A percentile compares a stretch with the other conserved stretches of the same genome.
phyloP scores from a whole-genome alignment of 2,797 vertebrate genomes.

The Pipistrellus nathusii region DNA sequence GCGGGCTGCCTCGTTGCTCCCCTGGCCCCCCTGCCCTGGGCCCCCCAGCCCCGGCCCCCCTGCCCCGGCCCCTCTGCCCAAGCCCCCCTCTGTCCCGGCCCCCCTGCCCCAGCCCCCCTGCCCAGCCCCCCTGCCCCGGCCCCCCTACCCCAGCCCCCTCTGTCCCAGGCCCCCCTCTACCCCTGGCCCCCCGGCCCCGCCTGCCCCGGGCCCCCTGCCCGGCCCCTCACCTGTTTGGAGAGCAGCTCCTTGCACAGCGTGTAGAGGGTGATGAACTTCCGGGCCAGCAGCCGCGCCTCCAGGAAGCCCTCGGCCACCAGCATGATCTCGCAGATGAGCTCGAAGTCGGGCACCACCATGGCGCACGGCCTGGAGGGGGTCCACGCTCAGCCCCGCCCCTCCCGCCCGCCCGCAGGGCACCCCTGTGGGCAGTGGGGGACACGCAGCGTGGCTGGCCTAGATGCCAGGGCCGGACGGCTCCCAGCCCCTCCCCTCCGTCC shows the following conservation, averaged over 20 bases:
- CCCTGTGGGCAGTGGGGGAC: background rate
- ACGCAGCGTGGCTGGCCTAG: background rate
- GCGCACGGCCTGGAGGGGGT: conserved; percentile 85
- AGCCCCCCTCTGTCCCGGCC: too few species aligned
- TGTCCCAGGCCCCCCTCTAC: too few species aligned
- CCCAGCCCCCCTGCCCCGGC: too few species aligned
- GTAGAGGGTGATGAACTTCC: conserved; percentile 90
- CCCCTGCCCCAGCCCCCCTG: too few species aligned
- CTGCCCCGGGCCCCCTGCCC: too few species aligned
- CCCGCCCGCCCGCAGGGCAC: rapidly evolving
- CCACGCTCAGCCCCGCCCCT: rapidly evolving
- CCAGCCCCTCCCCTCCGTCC: rapidly evolving
- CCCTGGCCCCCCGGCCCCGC: too few species aligned
- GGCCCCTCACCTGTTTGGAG: conserved; percentile 86
- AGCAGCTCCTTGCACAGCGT: conserved; percentile 88
- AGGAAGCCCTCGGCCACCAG: conserved; percentile 89
- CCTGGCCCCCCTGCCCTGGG: too few species aligned
- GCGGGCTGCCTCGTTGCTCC: too few species aligned
- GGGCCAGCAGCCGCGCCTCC: conserved; percentile 87
- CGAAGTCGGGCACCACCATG: conserved; percentile 89
- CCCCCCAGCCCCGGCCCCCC: too few species aligned
- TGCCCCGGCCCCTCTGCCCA: too few species aligned
- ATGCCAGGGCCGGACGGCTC: background rate
- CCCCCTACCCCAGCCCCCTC: too few species aligned
- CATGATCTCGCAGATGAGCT: conserved; percentile 90